Evolutionary conservation across 2,888 invertebrate genomes (phyloP), one percentile per base, ranked within the genome.

Genomic region (Trilocha varians): DNA sequence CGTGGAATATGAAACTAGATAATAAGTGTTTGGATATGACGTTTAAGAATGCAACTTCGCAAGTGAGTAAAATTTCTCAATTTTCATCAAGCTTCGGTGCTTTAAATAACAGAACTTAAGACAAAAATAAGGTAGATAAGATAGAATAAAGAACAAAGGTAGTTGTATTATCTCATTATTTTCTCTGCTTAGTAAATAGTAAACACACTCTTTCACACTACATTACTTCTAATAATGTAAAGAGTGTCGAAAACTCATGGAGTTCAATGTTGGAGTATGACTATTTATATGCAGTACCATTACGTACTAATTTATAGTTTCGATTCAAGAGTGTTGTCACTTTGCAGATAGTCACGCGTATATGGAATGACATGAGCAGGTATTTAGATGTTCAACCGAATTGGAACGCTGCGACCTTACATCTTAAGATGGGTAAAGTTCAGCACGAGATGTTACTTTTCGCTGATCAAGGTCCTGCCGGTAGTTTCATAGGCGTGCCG

Each of bases 331-430:
- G 37, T 25, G 8, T n/a, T 8, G 13, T 18, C 1, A 6, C 42
- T 47, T 36, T 47, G 0, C 48, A 82, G 82, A 63, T 64, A 9
- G 52, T 68, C 5, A 62, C 58, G n/a, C 61, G 78, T 0, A 46
- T 79, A 32, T 70, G 62, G 55, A 56, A 65, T 32, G 82, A 80
- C 18, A 82, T 82, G 79, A 43, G 53, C 11, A 74, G 78, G 3
- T 78, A 79, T 39, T 18, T 83, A 40, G 71, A 70, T 36, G 45
- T 50, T 3, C 70, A 78, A 49, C 83, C 82, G 0, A 55, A 56
- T 3, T 83, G 82, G 83, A 65, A 68, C 1, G 73, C 77, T 0
- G 82, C 82, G 0, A 63, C 70, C 0, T 46, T 82, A 8, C 49
- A 63, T 38, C 46, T 71, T 33, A 56, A 56, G 0, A 60, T 76